Evolutionary conservation across 2,888 invertebrate genomes (phyloP).

Genomic region (Sipha maydis): DNA sequence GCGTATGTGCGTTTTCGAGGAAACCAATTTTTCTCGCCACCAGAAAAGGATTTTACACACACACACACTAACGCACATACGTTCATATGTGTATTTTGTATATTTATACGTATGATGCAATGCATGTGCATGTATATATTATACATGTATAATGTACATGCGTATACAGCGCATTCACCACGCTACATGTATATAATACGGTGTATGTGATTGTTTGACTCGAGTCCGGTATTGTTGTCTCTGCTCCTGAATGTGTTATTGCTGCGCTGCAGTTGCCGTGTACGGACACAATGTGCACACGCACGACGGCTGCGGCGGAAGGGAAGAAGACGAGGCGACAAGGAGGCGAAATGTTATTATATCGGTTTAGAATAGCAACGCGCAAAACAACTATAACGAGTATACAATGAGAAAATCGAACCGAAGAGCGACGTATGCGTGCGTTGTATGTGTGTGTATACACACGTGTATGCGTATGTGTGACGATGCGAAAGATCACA

Average conservation of each 20-base stretch:
- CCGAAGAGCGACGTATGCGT: background rate
- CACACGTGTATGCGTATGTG: background rate
- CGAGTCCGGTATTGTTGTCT: slow-evolving; percentile 50
- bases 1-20: background rate
- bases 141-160: background rate
- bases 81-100: too few relatives aligned
- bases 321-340: background rate
- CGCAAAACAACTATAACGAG: slow-evolving; percentile 57
- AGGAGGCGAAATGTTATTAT: slow-evolving; percentile 50
- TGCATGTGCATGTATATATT: background rate
- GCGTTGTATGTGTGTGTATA: background rate
- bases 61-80: background rate
- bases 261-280: slow-evolving; percentile 1
- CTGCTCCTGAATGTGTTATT: background rate
- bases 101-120: background rate
- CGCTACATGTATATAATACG: background rate
- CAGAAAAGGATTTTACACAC: slow-evolving; percentile 29
- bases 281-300: slow-evolving; percentile 15
- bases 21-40: slow-evolving; percentile 48
- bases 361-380: slow-evolving; percentile 44
- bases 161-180: too few relatives aligned
- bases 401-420: slow-evolving; percentile 59
- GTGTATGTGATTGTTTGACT: slow-evolving; percentile 27
- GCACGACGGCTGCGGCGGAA: background rate
- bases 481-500: slow-evolving; percentile 60